Evolutionary conservation across 2,797 vertebrate species (phyloP).

Genomic region (Pangasius djambal): DNA sequence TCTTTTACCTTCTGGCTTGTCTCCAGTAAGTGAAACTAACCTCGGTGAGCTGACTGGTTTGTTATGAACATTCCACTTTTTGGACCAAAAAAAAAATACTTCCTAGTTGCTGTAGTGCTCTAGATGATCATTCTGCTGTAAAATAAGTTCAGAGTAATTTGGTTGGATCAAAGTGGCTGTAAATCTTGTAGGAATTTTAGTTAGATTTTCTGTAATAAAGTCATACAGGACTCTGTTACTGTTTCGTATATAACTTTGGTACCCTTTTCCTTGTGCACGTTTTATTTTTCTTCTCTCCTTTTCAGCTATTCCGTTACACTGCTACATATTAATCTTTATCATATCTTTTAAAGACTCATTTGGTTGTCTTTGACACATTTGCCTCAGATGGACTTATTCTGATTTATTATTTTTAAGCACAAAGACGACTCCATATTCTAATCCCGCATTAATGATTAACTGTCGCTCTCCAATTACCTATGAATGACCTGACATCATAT

Average conservation of each 20-base stretch:
- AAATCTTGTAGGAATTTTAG: neutral
- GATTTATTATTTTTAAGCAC: neutral
- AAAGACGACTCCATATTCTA: neutral
- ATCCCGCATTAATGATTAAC: neutral
- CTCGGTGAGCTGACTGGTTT: neutral
- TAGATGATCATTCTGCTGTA: neutral
- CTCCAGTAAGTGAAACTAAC: neutral
- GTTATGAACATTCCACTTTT: neutral
- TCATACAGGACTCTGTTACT: neutral
- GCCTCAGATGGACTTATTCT: neutral
- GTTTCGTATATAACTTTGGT: neutral
- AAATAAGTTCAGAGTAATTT: neutral
- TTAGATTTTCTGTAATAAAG: neutral
- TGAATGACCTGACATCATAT: neutral
- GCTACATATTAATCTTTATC: neutral
- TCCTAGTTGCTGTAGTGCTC: neutral
- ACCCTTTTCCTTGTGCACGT: neutral
- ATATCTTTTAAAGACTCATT: neutral
- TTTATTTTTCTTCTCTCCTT: neutral
- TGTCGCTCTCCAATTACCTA: neutral
- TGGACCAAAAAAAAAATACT: neutral
- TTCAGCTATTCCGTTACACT: neutral
- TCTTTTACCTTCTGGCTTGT: neutral
- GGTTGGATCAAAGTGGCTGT: neutral
- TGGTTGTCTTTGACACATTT: neutral